Conservation (phyloP, 2,113 vertebrate genomes). For the Anolis sagrei region DNA sequence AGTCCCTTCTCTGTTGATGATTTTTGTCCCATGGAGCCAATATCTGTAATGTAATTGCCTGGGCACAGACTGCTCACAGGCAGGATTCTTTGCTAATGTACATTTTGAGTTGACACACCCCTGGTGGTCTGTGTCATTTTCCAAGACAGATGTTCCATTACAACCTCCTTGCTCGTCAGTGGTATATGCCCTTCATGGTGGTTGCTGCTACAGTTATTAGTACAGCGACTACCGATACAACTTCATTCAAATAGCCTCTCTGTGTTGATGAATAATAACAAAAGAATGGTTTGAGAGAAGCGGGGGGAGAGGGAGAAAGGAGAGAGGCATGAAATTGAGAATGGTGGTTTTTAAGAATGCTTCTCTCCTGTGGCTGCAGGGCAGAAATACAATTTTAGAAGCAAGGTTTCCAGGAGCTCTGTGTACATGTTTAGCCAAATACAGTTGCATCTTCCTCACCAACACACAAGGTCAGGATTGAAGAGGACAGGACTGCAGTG, state of each 20-base stretch:
- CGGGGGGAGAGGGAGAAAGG: too few relatives aligned
- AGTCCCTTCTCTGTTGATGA: constrained; percentile 61
- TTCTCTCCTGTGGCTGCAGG: too few relatives aligned
- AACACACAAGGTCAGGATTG: too few relatives aligned
- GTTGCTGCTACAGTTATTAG: not conserved
- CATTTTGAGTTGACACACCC: constrained; percentile 50
- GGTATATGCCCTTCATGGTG: constrained; percentile 43
- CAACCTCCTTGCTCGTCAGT: constrained; percentile 54
- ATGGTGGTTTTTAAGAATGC: too few relatives aligned
- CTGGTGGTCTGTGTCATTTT: constrained; percentile 54
- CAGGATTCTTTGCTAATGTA: constrained; percentile 59
- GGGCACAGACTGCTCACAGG: constrained; percentile 49
- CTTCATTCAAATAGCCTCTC: not conserved
- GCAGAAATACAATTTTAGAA: too few relatives aligned
- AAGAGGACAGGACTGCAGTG: too few relatives aligned
- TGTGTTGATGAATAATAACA: not conserved
- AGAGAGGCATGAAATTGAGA: too few relatives aligned
- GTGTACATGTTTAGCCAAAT: too few relatives aligned
- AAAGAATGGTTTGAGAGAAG: not conserved
- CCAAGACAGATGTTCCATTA: constrained; percentile 64
- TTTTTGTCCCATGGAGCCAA: constrained; percentile 65
- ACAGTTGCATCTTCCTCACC: too few relatives aligned
- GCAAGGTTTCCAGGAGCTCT: too few relatives aligned
- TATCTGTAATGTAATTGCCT: constrained; percentile 61
- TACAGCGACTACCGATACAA: not conserved